Base-by-base conservation (phyloP, 2,113 vertebrate species). In the Mormyrus iriodes region DNA sequence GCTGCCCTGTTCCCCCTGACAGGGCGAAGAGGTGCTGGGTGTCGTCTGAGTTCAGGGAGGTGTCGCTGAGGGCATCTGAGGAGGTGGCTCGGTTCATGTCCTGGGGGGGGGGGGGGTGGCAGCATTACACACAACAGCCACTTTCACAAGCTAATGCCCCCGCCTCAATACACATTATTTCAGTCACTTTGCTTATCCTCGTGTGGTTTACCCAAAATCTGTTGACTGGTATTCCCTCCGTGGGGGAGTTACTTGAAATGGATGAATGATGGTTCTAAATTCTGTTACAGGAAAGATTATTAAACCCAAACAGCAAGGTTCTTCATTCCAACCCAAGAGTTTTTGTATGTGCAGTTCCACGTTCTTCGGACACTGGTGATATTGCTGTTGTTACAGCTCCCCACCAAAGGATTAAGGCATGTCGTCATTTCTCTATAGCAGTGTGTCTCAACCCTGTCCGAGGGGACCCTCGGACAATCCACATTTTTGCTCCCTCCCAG, bases 31-130 rank as follows among this genome's bases (percentile, higher is more conserved):
- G 90, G 21, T 53, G 83, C 85, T 89, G 93, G 46, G 53, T 88
- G 6, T 92, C 89, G 24, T 88, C 88, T 7, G 35, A 90, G 88
- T 0, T 91, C 85, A 93, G 91, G 5, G 88, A 61, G 85, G 89
- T 89, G 51, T 89, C 92, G 91, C 88, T 95, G 87, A 96, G 88
- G 4, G 91, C 92, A n/a, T 95, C 95, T 9, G 94, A 95, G 31
- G 94, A 96, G 15, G 49, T 89, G 4, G 95, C 92, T 0, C 91
- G 94, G 90, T 95, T 94, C 93, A 96, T 95, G 91, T 91, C 93
- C 95, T 95, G 79, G 19, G 69, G 17, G 31, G 24, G 86, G 88
- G n/a, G 89, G n/a, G 31, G 49, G 51, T 89, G 86, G 24, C 88
- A 10, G 86, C 7, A 88, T 89, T 87, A 12, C 90, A 31, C 46